phyloP scores from a whole-genome alignment of 2,888 invertebrate genomes.

The Halictus ligatus region DNA sequence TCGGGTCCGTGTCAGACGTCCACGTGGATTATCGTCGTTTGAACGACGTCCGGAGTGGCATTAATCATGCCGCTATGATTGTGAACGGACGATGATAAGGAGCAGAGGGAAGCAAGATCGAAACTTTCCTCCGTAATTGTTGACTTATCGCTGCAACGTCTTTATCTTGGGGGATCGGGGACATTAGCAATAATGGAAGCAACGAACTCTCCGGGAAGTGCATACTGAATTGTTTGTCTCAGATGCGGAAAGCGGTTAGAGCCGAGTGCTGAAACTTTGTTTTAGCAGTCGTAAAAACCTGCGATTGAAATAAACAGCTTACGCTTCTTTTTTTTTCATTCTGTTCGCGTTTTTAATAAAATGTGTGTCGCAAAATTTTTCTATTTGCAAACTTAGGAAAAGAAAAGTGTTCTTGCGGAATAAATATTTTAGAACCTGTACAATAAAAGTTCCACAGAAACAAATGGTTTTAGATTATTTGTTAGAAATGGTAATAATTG shows the following conservation, averaged over 20 bases:
- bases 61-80: constrained; percentile 53
- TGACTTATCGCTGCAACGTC: constrained; percentile 3
- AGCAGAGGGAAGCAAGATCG: neutral
- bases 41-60: constrained; percentile 27
- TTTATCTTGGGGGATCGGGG: neutral
- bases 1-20: constrained; percentile 70
- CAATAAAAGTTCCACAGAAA: too few species aligned
- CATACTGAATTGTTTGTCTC: neutral
- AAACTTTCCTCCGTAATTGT: neutral
- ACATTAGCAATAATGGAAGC: neutral
- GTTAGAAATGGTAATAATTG: too few species aligned
- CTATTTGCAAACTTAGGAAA: too few species aligned
- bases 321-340: too few species aligned
- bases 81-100: neutral
- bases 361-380: too few species aligned
- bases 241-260: neutral
- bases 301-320: too few species aligned
- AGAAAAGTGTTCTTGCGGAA: too few species aligned
- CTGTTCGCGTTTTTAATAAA: too few species aligned
- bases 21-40: constrained; percentile 68
- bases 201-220: neutral
- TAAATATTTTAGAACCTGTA: too few species aligned
- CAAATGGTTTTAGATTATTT: too few species aligned
- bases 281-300: neutral
- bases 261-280: neutral